Base-by-base conservation (phyloP, 2,113 vertebrate species). In the Triplophysa siluroides region DNA sequence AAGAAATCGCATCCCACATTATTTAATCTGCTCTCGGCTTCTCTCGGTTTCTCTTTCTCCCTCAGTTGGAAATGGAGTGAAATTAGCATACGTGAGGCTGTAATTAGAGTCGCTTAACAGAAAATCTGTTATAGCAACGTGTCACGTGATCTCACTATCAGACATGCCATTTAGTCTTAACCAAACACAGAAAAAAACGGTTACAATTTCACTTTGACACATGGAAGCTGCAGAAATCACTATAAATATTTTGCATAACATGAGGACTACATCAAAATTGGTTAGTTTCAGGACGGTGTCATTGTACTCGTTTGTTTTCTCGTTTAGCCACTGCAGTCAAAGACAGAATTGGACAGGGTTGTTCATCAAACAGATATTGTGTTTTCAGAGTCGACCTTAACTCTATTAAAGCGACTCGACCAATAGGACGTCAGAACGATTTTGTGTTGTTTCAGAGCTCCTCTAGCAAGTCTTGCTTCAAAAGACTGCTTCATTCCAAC, bases 1-100 rank as follows among this genome's bases (percentile, higher is more conserved):
- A 91, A 90, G 90, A 92, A 92, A 89, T 90, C 90, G 84, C 92
- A 88, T 88, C 91, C 92, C 90, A 92, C 91, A 89, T 89, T 85
- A 89, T 93, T 93, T 92, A 93, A 92, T 90, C 88, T 86, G 78
- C 86, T 88, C 85, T 88, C 83, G 78, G 83, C 83, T 89, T 89
- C 87, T 76, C 73, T 65, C 23, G 18, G 63, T 63, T 50, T 70
- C 76, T 43, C 60, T 61, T 23, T 74, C 33, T 75, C 47, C 61
- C 66, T 77, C 78, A 1, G 61, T 26, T 58, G 56, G 62, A 43
- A 38, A 50, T 19, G 19, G 41, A 80, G 50, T 62, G 58, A 54
- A 76, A 76, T 76, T 38, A 76, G 61, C 43, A 52, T 65, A 54
- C 16, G 43, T 33, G 74, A 76, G 74, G 62, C 61, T 52, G 74